Evolutionary conservation across 2,888 invertebrate species (phyloP), one percentile per base, ranked within the genome.

Genomic region (Rhagonycha fulva): DNA sequence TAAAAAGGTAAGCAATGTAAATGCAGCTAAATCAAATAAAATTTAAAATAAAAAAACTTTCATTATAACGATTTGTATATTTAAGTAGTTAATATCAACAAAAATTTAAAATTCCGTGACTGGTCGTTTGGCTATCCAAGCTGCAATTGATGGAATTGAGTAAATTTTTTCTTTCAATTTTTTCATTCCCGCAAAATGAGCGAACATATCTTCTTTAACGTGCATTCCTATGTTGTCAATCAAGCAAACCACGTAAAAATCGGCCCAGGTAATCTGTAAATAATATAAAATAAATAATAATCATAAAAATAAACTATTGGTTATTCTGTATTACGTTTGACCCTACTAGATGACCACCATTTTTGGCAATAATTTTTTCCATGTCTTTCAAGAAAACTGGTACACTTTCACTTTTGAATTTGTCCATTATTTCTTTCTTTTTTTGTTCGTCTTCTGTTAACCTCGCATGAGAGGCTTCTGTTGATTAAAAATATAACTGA

Each of bases 101-200:
- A 7, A 26, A 26, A 63, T 3, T 19, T 47, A 81, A 76, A 80
- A 82, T 23, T 80, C 81, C 12, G 82, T 80, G 2, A 66, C 28
- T 12, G 93, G 93, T 76, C 93, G 89, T 80, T 90, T 91, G 69
- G 89, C 90, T 66, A 93, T 87, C 92, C 93, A 93, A 14, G 88
- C 88, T 83, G 92, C 91, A 82, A 93, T 92, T 28, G 88, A 86
- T 3, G 92, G 92, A 68, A 91, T 80, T 1, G 86, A 87, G 9
- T 89, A 86, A 24, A 93, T 89, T 78, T 89, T 89, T 4, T 90
- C 89, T 24, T 89, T 88, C 28, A 92, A 87, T 62, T 87, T 87
- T 81, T 90, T 89, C 68, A 93, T 83, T 76, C 90, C 89, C 9
- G 90, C 89, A 84, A 91, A 91, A 10, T 90, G 89, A 75, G 90